Evolutionary conservation across 2,888 invertebrate species (phyloP).

Genomic region (Rhynchonema sp.): DNA sequence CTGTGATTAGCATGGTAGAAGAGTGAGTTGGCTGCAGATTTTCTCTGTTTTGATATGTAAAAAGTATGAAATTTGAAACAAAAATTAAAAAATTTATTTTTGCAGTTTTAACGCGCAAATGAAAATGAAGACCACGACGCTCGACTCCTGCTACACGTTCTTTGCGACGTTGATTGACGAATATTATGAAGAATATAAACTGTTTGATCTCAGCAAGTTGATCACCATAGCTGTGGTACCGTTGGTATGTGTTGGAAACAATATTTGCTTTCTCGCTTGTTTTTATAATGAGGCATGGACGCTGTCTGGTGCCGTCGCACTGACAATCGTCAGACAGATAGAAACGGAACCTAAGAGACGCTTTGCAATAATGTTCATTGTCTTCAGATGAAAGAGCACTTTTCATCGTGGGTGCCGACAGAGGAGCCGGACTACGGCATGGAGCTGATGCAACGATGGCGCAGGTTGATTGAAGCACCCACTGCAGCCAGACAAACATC

Average conservation of each 20-base stretch:
- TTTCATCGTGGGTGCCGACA: conserved; percentile 55
- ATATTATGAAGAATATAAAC: conserved; percentile 46
- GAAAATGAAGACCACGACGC: background rate
- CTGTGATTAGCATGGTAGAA: background rate
- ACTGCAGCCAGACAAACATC: background rate
- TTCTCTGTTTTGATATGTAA: background rate
- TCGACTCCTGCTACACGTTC: conserved; percentile 34
- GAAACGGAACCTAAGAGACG: background rate
- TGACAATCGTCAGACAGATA: background rate
- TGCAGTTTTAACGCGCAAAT: background rate
- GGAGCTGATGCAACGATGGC: conserved; percentile 31
- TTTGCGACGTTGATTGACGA: conserved; percentile 43
- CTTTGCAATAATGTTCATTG: background rate
- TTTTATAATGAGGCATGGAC: too few relatives aligned
- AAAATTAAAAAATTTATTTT: background rate
- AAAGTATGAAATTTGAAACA: background rate
- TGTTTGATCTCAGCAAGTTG: conserved; percentile 43
- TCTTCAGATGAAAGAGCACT: conserved; percentile 44
- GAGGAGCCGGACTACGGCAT: conserved; percentile 31
- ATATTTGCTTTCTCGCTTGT: too few relatives aligned
- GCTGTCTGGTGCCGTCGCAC: too few relatives aligned
- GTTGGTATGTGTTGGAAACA: too few relatives aligned
- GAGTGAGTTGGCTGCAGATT: background rate
- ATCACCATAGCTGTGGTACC: background rate
- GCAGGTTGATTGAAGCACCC: background rate